Percentiles rank a stretch among this genome's conserved stretches.
These are phyloP conservation scores for Microctenopoma stevenorrisi DNA, from an alignment of 2,797 vertebrate genomes.

Conservation along the genomic window DNA sequence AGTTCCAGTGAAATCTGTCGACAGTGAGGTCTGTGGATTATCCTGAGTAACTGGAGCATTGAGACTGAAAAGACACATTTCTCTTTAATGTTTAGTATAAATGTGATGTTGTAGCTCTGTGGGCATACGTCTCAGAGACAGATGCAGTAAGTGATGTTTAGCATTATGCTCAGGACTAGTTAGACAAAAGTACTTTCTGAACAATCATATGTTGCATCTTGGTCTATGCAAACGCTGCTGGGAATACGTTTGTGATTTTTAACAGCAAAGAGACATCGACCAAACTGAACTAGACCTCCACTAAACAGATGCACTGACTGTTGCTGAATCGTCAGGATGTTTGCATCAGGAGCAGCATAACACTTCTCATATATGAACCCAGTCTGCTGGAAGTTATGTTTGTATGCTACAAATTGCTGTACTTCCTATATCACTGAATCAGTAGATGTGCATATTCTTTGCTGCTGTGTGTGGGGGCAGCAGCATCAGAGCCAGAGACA, in stretches of 20 bases:
- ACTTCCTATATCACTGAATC: background rate
- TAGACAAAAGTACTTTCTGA: background rate
- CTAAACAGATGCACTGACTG: too few species aligned
- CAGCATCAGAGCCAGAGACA: too few species aligned
- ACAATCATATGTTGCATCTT: background rate
- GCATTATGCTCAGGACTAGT: background rate
- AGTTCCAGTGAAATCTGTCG: conserved; percentile 18
- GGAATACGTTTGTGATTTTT: background rate
- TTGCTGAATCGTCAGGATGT: too few species aligned
- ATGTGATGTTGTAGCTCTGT: conserved; percentile 22
- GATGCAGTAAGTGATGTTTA: background rate
- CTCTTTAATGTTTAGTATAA: conserved; percentile 28
- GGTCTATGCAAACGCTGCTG: background rate
- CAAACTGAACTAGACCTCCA: too few species aligned
- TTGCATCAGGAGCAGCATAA: background rate
- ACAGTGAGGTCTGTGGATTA: conserved; percentile 24
- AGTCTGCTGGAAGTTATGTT: background rate
- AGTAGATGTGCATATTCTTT: too few species aligned
- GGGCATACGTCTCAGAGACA: background rate
- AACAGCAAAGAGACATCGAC: too few species aligned
- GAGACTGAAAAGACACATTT: conserved; percentile 24
- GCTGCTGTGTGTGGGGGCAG: too few species aligned
- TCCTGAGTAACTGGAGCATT: conserved; percentile 15
- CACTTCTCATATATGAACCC: background rate
- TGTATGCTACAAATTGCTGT: background rate